phyloP scores from a whole-genome alignment of 2,797 vertebrate genomes.

The Coregonus ussuriensis region DNA sequence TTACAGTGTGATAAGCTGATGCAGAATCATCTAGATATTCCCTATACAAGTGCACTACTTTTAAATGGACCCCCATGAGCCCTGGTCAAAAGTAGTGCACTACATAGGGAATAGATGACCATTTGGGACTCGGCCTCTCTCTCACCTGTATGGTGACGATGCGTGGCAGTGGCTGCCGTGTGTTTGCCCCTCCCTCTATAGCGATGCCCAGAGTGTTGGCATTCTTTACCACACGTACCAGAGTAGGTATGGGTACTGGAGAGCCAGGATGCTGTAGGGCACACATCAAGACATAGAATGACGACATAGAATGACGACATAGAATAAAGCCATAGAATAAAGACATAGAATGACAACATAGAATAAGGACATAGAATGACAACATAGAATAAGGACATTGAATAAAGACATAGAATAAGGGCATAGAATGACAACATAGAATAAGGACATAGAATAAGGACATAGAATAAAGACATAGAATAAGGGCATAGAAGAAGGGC shows the following conservation, averaged over 20 bases:
- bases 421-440: too few species aligned
- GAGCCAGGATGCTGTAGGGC: conserved; percentile 71
- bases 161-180: conserved; percentile 90
- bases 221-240: conserved; percentile 86
- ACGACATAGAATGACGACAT: too few species aligned
- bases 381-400: too few species aligned
- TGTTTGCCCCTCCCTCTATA: conserved; percentile 94
- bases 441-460: too few species aligned
- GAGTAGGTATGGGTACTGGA: conserved; percentile 68
- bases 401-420: too few species aligned
- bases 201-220: conserved; percentile 89
- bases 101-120: background rate
- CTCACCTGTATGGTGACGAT: conserved; percentile 95
- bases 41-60: too few species aligned
- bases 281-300: background rate
- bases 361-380: too few species aligned
- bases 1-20: too few species aligned
- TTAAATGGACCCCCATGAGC: background rate
- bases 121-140: background rate
- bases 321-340: too few species aligned
- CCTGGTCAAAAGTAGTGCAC: background rate
- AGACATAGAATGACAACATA: too few species aligned
- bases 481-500: too few species aligned
- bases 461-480: too few species aligned
- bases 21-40: background rate